Conservation (phyloP, 2,113 vertebrate genomes). For the Regulus satrapa region DNA sequence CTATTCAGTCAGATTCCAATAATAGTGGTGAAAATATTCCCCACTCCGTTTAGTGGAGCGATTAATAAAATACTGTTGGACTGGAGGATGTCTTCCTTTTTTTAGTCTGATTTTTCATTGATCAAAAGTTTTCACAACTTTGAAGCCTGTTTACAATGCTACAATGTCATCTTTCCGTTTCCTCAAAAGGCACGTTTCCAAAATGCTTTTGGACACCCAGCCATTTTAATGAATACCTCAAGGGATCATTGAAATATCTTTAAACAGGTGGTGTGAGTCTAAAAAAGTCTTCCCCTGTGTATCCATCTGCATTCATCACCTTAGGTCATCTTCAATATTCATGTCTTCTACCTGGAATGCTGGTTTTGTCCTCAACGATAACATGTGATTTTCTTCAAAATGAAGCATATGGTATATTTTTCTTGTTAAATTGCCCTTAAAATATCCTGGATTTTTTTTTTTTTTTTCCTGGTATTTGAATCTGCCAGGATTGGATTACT, state of each 20-base stretch:
- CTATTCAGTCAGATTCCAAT: background rate
- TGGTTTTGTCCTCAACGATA: background rate
- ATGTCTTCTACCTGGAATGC: background rate
- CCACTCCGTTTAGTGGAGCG: fast-evolving
- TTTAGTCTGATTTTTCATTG: background rate
- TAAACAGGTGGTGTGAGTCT: background rate
- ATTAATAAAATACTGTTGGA: background rate
- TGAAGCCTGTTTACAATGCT: background rate
- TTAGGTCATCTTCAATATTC: background rate
- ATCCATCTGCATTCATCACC: background rate
- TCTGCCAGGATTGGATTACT: background rate
- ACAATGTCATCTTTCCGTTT: background rate
- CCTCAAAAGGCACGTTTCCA: background rate
- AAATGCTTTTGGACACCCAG: background rate
- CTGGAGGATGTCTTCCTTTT: background rate
- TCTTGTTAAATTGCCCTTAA: background rate
- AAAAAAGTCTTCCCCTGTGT: background rate
- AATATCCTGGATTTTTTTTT: background rate
- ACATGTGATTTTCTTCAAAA: background rate
- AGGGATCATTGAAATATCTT: background rate
- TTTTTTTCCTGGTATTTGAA: background rate
- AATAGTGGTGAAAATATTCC: background rate
- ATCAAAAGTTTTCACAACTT: background rate
- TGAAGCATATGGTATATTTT: background rate
- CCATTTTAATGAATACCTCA: background rate